Conservation (phyloP, 2,113 vertebrate species). For the Hystrix cristata region DNA sequence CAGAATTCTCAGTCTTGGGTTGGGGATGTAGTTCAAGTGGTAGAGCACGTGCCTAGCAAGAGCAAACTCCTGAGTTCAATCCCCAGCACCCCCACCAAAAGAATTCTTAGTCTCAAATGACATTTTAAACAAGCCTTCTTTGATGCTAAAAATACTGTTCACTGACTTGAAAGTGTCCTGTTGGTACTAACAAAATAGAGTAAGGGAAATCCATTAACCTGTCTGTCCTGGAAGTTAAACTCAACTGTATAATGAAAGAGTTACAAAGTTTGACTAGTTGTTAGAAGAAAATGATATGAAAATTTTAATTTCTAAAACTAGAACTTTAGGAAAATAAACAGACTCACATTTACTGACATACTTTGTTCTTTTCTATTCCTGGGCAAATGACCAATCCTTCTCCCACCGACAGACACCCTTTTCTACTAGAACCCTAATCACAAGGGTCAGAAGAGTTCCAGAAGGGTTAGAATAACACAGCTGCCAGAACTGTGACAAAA, state of each 20-base stretch:
- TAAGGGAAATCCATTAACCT: neutral
- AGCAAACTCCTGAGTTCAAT: too few relatives aligned
- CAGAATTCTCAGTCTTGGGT: neutral
- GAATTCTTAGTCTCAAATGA: neutral
- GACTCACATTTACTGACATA: neutral
- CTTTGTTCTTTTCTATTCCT: neutral
- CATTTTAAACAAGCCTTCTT: neutral
- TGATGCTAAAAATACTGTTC: neutral
- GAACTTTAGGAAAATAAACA: constrained; percentile 37
- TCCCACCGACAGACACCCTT: neutral
- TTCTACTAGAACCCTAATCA: constrained; percentile 20
- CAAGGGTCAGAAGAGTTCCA: neutral
- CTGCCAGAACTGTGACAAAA: neutral
- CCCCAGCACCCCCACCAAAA: too few relatives aligned
- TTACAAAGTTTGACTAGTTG: neutral
- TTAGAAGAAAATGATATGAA: neutral
- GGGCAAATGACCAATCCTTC: neutral
- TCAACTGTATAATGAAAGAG: neutral
- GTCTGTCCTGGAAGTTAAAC: neutral
- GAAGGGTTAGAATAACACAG: neutral
- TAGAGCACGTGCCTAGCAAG: too few relatives aligned
- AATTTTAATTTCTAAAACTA: constrained; percentile 59
- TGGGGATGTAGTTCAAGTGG: too few relatives aligned
- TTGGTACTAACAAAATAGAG: neutral
- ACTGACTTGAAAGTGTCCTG: neutral